Base-by-base conservation (phyloP, 2,888 invertebrate species). In the Sicus ferrugineus region DNA sequence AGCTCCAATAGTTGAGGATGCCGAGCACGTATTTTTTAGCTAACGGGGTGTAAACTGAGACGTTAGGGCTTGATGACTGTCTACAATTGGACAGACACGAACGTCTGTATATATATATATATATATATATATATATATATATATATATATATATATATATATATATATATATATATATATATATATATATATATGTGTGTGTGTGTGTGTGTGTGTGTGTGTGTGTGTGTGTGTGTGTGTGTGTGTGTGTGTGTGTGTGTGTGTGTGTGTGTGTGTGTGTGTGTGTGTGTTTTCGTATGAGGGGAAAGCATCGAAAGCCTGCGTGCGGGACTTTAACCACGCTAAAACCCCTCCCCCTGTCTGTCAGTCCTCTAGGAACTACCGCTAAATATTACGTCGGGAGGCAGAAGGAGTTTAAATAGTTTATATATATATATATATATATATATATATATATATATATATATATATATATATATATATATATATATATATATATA, bases 401-500 rank as follows among this genome's bases (percentile, higher is more conserved):
- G n/a, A n/a, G n/a, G n/a, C n/a, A 9, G 14, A 9, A 38, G 5
- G 23, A 23, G 28, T 11, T 19, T 56, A 56, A 19, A n/a, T 6
- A 52, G 5, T 50, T 48, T 62, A 42, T 62, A n/a, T 62, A 31
- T 42, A 38, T 1, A 62, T 62, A 28, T 42, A 31, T 30, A 62
- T 62, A 7, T 62, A 38, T 62, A 34, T 62, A 62, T 62, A 34
- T 62, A 62, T 62, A 34, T 62, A 62, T 62, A 34, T 62, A 62
- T 62, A 34, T 62, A 62, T 62, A 34, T 62, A 62, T 62, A 34
- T 62, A 62, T 62, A 34, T 62, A 62, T 62, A 34, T 62, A 62
- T 62, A 26, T 62, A 62, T 62, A 34, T 62, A 62, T 62, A 34
- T 62, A 62, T 42, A 38, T 34, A 42, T 19, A 26, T 62, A 42